Conservation (phyloP, 2,797 vertebrate species). For the Neostethus bicornis region DNA sequence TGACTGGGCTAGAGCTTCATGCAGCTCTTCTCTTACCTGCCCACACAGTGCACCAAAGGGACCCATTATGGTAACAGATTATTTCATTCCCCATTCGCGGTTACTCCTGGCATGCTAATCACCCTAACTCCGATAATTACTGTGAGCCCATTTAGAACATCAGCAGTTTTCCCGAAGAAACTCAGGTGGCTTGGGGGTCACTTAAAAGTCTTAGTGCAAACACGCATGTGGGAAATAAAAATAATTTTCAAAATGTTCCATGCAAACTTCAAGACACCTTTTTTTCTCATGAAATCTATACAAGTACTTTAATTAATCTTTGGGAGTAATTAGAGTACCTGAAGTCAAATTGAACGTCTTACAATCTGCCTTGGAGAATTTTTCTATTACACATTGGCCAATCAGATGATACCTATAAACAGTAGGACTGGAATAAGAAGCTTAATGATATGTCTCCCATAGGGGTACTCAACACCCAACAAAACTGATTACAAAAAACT, state of each 20-base stretch:
- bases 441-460: conserved; percentile 24
- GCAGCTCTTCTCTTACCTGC: conserved; percentile 14
- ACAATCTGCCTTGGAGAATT: conserved; percentile 11
- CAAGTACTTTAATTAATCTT: conserved; percentile 15
- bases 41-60: conserved; percentile 44
- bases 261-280: conserved; percentile 2
- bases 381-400: conserved; percentile 21
- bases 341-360: conserved; percentile 7
- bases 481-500: conserved; percentile 11
- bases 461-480: conserved; percentile 16
- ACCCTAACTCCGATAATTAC: conserved; percentile 67
- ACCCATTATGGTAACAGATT: conserved; percentile 72
- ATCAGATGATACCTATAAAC: conserved; percentile 28
- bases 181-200: conserved; percentile 31
- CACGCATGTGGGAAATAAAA: conserved; percentile 19
- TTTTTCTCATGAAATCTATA: conserved; percentile 16
- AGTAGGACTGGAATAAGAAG: conserved; percentile 11
- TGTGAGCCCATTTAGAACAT: conserved; percentile 61
- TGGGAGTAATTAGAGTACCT: neutral
- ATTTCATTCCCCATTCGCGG: conserved; percentile 70
- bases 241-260: conserved; percentile 23
- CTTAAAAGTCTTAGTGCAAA: conserved; percentile 32
- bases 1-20: conserved; percentile 24
- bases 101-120: conserved; percentile 70
- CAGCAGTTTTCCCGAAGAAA: conserved; percentile 30